Evolutionary conservation across 2,113 vertebrate genomes (phyloP).

Genomic region (Gila orcuttii): DNA sequence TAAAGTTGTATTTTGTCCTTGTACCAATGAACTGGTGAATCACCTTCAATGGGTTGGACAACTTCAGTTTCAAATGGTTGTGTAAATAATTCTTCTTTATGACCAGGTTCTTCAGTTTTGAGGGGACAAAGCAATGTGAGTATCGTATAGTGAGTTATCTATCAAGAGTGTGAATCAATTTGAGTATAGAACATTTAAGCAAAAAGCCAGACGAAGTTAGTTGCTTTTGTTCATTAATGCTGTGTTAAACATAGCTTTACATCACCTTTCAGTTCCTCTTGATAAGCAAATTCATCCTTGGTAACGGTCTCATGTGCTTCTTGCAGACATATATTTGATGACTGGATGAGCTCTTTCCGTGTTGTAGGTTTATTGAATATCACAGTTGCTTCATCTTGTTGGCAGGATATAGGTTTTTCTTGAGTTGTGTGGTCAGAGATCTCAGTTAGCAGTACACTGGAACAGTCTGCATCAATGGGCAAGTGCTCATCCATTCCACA

Average conservation of each 20-base stretch:
- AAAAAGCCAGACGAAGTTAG: slow-evolving; percentile 51
- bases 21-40: slow-evolving; percentile 56
- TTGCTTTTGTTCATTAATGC: slow-evolving; percentile 41
- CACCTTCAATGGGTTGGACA: slow-evolving; percentile 49
- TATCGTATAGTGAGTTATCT: slow-evolving; percentile 33
- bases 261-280: slow-evolving; percentile 77
- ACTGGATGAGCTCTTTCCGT: slow-evolving; percentile 63
- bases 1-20: slow-evolving; percentile 59
- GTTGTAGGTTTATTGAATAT: slow-evolving; percentile 62
- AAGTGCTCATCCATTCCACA: slow-evolving; percentile 69
- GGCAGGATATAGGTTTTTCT: slow-evolving; percentile 50
- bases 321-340: slow-evolving; percentile 63
- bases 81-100: slow-evolving; percentile 51
- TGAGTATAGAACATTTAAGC: slow-evolving; percentile 36
- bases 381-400: slow-evolving; percentile 61
- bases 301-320: slow-evolving; percentile 73
- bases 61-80: slow-evolving; percentile 44
- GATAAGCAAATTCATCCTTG: slow-evolving; percentile 69
- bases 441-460: slow-evolving; percentile 66
- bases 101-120: slow-evolving; percentile 49
- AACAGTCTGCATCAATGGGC: slow-evolving; percentile 66
- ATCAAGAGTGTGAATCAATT: slow-evolving; percentile 30
- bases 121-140: slow-evolving; percentile 45
- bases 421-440: slow-evolving; percentile 47
- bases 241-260: slow-evolving; percentile 54